Base-by-base conservation (phyloP, 2,113 vertebrate species). In the Rattus rattus region DNA sequence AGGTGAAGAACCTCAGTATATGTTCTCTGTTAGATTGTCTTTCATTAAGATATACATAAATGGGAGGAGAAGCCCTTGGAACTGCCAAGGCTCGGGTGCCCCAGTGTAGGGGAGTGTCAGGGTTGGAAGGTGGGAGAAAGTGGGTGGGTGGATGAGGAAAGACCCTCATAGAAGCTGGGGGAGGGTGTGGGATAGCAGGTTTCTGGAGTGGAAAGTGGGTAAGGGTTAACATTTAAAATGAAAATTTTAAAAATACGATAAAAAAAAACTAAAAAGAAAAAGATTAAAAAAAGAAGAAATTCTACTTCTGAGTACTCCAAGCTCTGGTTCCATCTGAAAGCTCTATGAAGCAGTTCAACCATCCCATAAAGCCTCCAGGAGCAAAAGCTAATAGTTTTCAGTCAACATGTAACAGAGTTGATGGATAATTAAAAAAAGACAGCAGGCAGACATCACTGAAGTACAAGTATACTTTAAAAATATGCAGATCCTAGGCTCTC, bases 321-420 rank as follows among this genome's bases (percentile, higher is more conserved):
- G 56, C 69, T 92, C 43, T 22, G 72, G 54, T 95, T 90, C 69
- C 85, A 92, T 59, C 56, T 92, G 86, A 97, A 96, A 97, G 77
- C 76, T 95, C 9, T 81, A 92, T 80, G 80, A 94, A 96, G 72
- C 92, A 59, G 70, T 88, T 97, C 61, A 95, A 91, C 76, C 86
- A 94, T 65, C 89, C 47, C 67, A 94, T 49, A 94, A 96, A 91
- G 22, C 77, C 81, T 92, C 59, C 17, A 39, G 80, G 88, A 95
- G 92, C 93, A 93, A 97, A 97, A 92, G 91, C 88, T 94, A 92
- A 96, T 52, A 33, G 65, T 94, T 96, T 96, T 85, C 59, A 97
- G 85, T 77, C 73, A 93, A 69, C 87, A 87, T 43, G 36, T 61
- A 91, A 91, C 61, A 69, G 88, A 96, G 52, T 92, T 95, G 52